A percentile compares a stretch with the other conserved stretches of the same genome.
These are phyloP conservation scores for Prosopocoilus inquinatus DNA, from an alignment of 2,888 invertebrate genomes.

Conservation along the genomic window DNA sequence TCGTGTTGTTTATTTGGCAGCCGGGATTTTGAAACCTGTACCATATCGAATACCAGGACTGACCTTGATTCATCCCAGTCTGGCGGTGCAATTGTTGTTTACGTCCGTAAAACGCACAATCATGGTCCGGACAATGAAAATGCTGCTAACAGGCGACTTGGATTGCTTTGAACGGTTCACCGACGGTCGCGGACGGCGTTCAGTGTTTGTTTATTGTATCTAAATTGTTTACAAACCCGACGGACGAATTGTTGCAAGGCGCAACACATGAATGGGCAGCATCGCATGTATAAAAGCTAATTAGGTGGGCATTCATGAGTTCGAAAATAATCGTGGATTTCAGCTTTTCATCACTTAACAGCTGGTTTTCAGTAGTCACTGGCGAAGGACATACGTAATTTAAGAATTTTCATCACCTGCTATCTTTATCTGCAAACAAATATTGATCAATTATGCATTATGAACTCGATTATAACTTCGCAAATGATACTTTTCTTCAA, in stretches of 20 bases:
- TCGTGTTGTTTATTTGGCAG: conserved; percentile 9
- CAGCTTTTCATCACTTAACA: too few relatives aligned
- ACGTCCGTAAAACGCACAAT: conserved; percentile 48
- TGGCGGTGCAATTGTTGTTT: conserved; percentile 49
- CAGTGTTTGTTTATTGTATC: conserved; percentile 26
- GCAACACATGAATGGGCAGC: conserved; percentile 1
- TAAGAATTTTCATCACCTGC: background rate
- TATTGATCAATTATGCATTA: too few relatives aligned
- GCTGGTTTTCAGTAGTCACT: background rate
- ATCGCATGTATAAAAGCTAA: conserved; percentile 2
- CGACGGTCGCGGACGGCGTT: conserved; percentile 30
- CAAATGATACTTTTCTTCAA: too few relatives aligned
- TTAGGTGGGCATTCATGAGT: conserved; percentile 14
- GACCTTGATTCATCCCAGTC: conserved; percentile 46
- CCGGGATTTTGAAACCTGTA: conserved; percentile 22
- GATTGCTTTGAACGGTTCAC: conserved; percentile 32
- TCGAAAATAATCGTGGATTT: too few relatives aligned
- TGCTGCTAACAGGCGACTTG: conserved; percentile 39
- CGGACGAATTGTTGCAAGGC: conserved; percentile 20
- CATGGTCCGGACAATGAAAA: conserved; percentile 48
- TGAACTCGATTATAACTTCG: too few relatives aligned
- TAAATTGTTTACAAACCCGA: conserved; percentile 30
- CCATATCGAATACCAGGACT: conserved; percentile 43
- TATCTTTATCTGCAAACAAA: too few relatives aligned
- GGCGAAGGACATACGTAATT: background rate